Evolutionary conservation across 1,140 invertebrate genomes (phyloP).

Genomic region (Lordiphosa mommai): DNA sequence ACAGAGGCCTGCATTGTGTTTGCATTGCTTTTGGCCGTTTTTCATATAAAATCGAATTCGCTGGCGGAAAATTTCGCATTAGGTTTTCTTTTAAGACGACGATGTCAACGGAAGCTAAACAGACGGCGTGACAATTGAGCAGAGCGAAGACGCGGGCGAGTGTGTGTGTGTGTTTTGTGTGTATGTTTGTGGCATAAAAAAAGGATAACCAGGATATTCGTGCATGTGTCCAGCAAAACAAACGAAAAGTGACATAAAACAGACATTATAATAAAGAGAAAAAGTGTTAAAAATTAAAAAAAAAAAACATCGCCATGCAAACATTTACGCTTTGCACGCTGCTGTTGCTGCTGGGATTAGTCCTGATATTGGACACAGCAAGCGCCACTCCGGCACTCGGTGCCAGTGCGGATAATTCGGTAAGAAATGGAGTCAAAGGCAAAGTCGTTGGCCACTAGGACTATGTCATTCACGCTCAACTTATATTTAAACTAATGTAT

Average conservation of each 20-base stretch:
- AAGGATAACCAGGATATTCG: slow-evolving; percentile 50
- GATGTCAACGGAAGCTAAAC: slow-evolving; percentile 67
- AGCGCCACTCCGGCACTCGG: slow-evolving; percentile 52
- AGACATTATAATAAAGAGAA: slow-evolving; percentile 2
- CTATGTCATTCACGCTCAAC: too few species aligned
- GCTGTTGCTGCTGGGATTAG: slow-evolving; percentile 50
- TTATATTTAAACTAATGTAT: too few species aligned
- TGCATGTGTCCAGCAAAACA: slow-evolving; percentile 10
- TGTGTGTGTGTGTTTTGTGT: slow-evolving; percentile 38
- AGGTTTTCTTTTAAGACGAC: slow-evolving; percentile 78
- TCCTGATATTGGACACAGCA: slow-evolving; percentile 44
- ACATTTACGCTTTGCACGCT: slow-evolving; percentile 49
- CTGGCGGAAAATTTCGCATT: slow-evolving; percentile 78
- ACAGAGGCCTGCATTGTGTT: slow-evolving; percentile 61
- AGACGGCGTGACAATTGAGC: slow-evolving; percentile 46
- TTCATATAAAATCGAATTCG: slow-evolving; percentile 79
- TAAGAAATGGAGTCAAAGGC: slow-evolving; percentile 38
- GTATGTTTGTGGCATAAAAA: slow-evolving; percentile 7
- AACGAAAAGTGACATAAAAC: slow-evolving; percentile 12
- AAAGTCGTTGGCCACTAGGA: too few species aligned
- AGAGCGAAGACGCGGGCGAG: slow-evolving; percentile 54
- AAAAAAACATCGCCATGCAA: slow-evolving; percentile 38
- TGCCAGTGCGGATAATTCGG: slow-evolving; percentile 55
- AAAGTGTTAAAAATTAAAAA: background rate
- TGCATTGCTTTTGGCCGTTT: slow-evolving; percentile 57